phyloP scores from a whole-genome alignment of 2,888 invertebrate genomes.

The Trachelus stipa region DNA sequence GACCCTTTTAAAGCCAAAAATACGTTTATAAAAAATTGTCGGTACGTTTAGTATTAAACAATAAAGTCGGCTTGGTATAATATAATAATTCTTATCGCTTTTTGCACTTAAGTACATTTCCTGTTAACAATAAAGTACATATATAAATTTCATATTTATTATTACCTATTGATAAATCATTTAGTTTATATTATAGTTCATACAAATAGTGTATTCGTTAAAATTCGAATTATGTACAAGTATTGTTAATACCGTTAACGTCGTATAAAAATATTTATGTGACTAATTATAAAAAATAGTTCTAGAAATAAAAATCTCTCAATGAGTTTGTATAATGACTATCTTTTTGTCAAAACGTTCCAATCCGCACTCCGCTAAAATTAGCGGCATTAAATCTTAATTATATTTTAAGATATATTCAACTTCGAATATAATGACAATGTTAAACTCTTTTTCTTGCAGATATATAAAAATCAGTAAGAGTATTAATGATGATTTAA shows the following conservation, averaged over 20 bases:
- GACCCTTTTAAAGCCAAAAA: too few species aligned
- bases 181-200: neutral
- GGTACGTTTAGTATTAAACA: neutral
- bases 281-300: conserved; percentile 6
- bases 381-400: neutral
- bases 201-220: neutral
- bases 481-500: neutral
- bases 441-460: neutral
- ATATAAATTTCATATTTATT: neutral
- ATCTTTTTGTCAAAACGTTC: neutral
- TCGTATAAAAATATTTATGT: conserved; percentile 16
- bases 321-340: neutral
- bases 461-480: neutral
- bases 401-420: neutral
- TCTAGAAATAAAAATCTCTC: neutral
- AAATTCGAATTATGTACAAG: conserved; percentile 11
- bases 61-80: neutral
- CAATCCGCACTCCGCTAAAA: neutral
- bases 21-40: too few species aligned
- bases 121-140: neutral
- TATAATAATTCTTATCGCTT: neutral
- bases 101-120: neutral
- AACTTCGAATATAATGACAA: neutral
- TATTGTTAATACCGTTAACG: neutral
- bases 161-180: neutral